Conservation (phyloP, 2,888 invertebrate genomes). For the Erebia ligea region DNA sequence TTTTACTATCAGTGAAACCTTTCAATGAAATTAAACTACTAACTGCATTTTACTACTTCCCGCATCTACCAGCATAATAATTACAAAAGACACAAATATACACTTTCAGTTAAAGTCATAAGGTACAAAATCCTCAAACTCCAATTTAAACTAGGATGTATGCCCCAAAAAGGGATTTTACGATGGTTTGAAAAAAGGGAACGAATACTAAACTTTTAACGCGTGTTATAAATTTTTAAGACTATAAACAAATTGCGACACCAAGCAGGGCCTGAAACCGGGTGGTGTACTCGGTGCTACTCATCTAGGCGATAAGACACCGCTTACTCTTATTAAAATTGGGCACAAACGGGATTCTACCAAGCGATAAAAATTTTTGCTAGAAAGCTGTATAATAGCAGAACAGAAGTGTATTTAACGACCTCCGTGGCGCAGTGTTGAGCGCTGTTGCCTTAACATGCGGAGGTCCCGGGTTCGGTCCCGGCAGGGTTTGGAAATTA, state of each 20-base stretch:
- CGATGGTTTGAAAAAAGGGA: slow-evolving; percentile 23
- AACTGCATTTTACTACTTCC: slow-evolving; percentile 10
- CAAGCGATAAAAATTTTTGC: no score
- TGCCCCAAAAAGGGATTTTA: slow-evolving; percentile 27
- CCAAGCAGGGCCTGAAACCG: not conserved
- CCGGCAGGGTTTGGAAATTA: no score
- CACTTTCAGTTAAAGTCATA: not conserved
- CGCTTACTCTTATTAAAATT: no score
- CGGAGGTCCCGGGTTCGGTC: no score
- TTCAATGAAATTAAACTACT: slow-evolving; percentile 3
- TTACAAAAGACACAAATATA: not conserved
- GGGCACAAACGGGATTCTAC: no score
- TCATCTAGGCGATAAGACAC: not conserved
- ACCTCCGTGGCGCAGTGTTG: no score
- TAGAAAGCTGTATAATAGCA: no score
- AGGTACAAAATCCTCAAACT: not conserved
- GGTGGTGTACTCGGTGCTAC: not conserved
- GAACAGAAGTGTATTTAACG: no score
- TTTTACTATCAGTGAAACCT: not conserved
- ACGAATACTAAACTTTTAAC: slow-evolving; percentile 24
- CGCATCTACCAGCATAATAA: not conserved
- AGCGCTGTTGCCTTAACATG: no score
- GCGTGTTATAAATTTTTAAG: slow-evolving; percentile 22
- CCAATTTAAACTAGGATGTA: not conserved
- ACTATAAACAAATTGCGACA: slow-evolving; percentile 31